Percentiles rank a stretch among this genome's conserved stretches.
phyloP scores from a whole-genome alignment of 2,888 invertebrate genomes.

The Idaea biselata region DNA sequence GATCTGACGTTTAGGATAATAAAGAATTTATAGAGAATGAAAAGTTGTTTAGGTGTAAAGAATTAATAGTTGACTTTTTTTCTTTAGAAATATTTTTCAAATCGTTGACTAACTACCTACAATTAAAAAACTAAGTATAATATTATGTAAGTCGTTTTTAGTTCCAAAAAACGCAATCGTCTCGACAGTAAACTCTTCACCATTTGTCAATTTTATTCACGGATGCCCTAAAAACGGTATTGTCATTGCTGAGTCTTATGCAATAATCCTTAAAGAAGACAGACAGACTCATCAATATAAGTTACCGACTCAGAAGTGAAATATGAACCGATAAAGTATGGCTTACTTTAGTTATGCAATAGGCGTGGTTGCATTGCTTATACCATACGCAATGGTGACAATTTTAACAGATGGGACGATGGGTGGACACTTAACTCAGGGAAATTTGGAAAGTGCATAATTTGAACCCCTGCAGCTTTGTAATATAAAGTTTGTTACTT shows the following conservation, averaged over 20 bases:
- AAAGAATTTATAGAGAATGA: too few relatives aligned
- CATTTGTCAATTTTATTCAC: slow-evolving; percentile 37
- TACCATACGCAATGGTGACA: background rate
- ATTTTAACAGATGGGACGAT: background rate
- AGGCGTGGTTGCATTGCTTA: background rate
- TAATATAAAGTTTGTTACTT: too few relatives aligned
- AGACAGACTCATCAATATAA: slow-evolving; percentile 32
- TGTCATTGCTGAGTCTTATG: slow-evolving; percentile 28
- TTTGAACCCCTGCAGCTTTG: too few relatives aligned
- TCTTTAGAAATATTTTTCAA: too few relatives aligned
- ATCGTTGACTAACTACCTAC: background rate
- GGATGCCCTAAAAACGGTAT: slow-evolving; percentile 33
- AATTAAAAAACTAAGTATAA: background rate
- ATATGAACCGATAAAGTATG: slow-evolving; percentile 7
- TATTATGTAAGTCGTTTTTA: background rate
- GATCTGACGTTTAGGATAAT: too few relatives aligned
- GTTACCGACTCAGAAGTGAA: slow-evolving; percentile 6
- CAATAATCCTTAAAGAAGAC: slow-evolving; percentile 30
- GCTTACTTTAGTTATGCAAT: slow-evolving; percentile 3
- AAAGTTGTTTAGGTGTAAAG: too few relatives aligned
- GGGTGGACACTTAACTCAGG: too few relatives aligned
- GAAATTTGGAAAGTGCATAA: too few relatives aligned
- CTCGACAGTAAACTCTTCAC: background rate
- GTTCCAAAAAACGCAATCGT: background rate
- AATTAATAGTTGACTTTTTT: too few relatives aligned